phyloP scores from a whole-genome alignment of 2,797 vertebrate genomes.

The Neomorphus geoffroyi region DNA sequence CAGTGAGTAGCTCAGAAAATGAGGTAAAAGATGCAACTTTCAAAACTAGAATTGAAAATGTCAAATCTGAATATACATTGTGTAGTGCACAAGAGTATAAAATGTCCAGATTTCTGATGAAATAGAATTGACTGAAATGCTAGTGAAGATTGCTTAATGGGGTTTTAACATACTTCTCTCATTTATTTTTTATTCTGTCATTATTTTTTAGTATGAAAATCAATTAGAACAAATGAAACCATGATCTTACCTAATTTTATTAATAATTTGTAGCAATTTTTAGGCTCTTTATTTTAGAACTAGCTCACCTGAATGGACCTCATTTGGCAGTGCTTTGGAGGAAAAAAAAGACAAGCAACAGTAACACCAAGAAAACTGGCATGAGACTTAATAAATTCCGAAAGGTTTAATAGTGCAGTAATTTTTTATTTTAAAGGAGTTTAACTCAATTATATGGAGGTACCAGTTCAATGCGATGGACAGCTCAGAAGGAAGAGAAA shows the following conservation, averaged over 20 bases:
- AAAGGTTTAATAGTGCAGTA: not conserved
- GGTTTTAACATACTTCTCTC: not conserved
- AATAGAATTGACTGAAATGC: not conserved
- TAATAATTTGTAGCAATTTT: not conserved
- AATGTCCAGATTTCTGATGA: not conserved
- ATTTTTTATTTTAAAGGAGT: not conserved
- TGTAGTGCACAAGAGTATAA: not conserved
- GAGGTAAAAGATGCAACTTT: not conserved
- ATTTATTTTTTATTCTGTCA: not conserved
- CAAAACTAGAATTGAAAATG: not conserved
- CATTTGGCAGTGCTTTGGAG: not conserved
- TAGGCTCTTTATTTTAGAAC: not conserved
- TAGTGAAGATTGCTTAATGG: not conserved
- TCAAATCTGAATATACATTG: not conserved
- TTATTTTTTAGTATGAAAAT: not conserved
- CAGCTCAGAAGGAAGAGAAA: too few species aligned
- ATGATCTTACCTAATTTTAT: not conserved
- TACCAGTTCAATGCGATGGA: too few species aligned
- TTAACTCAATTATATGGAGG: not conserved
- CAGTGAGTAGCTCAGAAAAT: not conserved
- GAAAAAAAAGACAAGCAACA: not conserved
- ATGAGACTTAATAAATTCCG: not conserved
- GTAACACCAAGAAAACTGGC: not conserved
- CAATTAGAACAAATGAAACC: not conserved
- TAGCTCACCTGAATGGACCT: not conserved